Evolutionary conservation across 2,797 vertebrate species (phyloP).

Genomic region (Sebastes elongatus): DNA sequence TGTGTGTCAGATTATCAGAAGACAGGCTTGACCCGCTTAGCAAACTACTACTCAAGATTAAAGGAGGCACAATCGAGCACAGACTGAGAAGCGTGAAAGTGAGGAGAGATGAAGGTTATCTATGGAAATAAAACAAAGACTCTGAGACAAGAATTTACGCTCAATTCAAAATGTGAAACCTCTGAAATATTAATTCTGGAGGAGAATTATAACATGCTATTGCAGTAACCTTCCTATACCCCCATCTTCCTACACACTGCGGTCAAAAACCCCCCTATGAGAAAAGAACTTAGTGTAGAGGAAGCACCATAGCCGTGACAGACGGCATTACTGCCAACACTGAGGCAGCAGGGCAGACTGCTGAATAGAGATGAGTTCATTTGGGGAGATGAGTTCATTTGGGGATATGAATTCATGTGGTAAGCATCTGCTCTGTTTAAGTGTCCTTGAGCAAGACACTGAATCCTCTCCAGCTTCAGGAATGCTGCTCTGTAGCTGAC

Average conservation of each 20-base stretch:
- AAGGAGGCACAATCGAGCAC: slow-evolving; percentile 2
- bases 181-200: neutral
- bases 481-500: slow-evolving; percentile 21
- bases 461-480: slow-evolving; percentile 7
- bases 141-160: neutral
- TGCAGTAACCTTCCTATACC: neutral
- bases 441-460: slow-evolving; percentile 13
- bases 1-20: slow-evolving; percentile 44
- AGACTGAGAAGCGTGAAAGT: slow-evolving; percentile 7
- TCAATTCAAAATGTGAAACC: neutral
- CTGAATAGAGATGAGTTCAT: neutral
- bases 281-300: neutral
- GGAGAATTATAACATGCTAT: neutral
- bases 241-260: neutral
- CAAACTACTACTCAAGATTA: slow-evolving; percentile 38
- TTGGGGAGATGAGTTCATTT: neutral
- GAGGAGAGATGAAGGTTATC: slow-evolving; percentile 30
- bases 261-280: neutral
- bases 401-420: slow-evolving; percentile 5
- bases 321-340: neutral
- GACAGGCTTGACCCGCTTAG: slow-evolving; percentile 23
- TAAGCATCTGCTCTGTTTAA: neutral
- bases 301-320: neutral
- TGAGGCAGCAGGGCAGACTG: neutral
- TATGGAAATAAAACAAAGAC: slow-evolving; percentile 22